These are phyloP conservation scores for Harpalus rubripes DNA, from an alignment of 2,888 invertebrate species.

Conservation along the genomic window DNA sequence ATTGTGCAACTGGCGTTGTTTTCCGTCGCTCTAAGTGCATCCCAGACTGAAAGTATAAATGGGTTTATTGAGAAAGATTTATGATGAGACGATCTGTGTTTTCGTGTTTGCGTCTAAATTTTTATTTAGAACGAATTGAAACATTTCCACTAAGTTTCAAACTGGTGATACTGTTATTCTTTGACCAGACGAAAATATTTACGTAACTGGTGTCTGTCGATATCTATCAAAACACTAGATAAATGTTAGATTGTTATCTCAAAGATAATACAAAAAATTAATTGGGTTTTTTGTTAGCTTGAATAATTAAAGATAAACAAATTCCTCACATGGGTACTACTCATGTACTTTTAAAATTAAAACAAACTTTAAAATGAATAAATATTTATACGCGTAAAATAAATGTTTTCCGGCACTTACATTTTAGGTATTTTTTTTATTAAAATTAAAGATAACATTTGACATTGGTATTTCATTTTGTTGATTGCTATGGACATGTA, in stretches of 20 bases:
- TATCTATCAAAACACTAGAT: background rate
- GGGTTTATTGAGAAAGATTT: conserved; percentile 49
- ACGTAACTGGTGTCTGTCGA: background rate
- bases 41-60: conserved; percentile 29
- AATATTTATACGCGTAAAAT: no score
- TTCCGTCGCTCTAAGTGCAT: conserved; percentile 33
- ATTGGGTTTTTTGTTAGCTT: background rate
- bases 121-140: conserved; percentile 38
- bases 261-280: background rate
- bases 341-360: no score
- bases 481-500: no score
- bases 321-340: background rate
- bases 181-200: conserved; percentile 38
- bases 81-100: conserved; percentile 24
- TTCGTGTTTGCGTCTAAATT: conserved; percentile 33
- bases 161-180: conserved; percentile 10
- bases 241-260: no score
- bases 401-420: no score
- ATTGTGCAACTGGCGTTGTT: conserved; percentile 47
- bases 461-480: no score
- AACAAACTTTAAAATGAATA: no score
- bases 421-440: no score
- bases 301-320: background rate
- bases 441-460: no score
- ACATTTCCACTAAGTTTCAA: conserved; percentile 16